Evolutionary conservation across 2,797 vertebrate genomes (phyloP), one percentile per base, ranked within the genome.

Genomic region (Nannoperca obscura): DNA sequence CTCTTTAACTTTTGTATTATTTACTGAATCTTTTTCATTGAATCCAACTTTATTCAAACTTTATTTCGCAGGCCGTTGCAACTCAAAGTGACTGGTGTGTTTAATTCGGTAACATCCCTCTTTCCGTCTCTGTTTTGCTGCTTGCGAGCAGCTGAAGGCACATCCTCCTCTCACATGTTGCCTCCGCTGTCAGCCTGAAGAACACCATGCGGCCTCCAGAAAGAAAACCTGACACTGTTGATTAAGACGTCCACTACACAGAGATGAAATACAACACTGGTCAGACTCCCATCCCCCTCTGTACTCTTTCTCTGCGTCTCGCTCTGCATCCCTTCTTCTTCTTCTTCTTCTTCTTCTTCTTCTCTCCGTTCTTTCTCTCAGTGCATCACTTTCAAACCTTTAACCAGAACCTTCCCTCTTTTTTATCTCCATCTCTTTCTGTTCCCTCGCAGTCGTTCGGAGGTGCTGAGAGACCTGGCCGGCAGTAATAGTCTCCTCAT

Each of bases 241-340:
- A 96, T 96, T 96, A 95, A 93, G 84, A 78, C 89, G 93, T 95
- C 94, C 95, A 96, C 95, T 97, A 95, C 94, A 84, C 97, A 97
- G 96, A 96, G 93, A 93, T 85, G 94, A 96, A 96, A 96, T 93
- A 78, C 81, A 92, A 96, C 84, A 88, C 93, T 75, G 88, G 82
- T 89, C 88, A 3, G 0, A 19, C 68, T 85, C 82, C 78, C 78
- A 81, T 24, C 69, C 72, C 59, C 71, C 52, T 36, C 32, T 42
- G 0, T 9, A 22, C 69, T 63, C 66, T 2, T 44, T 70, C 63
- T 53, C 59, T 42, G 71, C 52, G 38, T 42, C 71, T 60, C 66
- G 62, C 44, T 63, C 79, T 68, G 27, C 13, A 32, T 71, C 81
- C 81, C 79, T 85, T 50, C 5, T 47, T 38, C 22, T 24, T 47